A percentile compares a stretch with the other conserved stretches of the same genome.
Evolutionary conservation across 2,797 vertebrate species (phyloP).

Genomic region (Valencia hispanica): DNA sequence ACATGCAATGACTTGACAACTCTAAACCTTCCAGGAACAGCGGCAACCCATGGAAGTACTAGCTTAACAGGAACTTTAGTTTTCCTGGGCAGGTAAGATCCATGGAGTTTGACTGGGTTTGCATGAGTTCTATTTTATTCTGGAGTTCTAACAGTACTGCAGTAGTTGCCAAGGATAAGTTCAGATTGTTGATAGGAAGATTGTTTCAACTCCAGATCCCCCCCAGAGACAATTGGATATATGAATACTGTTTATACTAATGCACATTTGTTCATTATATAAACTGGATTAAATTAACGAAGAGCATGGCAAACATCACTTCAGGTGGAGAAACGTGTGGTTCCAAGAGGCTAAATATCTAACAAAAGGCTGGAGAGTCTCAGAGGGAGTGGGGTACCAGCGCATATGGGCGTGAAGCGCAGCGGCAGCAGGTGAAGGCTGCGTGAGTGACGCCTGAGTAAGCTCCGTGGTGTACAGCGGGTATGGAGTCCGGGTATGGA

Average conservation of each 20-base stretch:
- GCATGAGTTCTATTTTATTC: slow-evolving; percentile 45
- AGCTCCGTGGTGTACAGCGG: no score
- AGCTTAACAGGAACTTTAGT: slow-evolving; percentile 69
- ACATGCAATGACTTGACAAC: slow-evolving; percentile 79
- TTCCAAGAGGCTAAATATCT: slow-evolving; percentile 81
- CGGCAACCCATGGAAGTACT: slow-evolving; percentile 55
- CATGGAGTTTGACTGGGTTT: slow-evolving; percentile 49
- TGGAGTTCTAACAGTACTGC: slow-evolving; percentile 78
- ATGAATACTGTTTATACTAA: slow-evolving; percentile 79
- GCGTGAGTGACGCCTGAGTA: no score
- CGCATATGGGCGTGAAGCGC: no score
- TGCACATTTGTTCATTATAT: slow-evolving; percentile 83
- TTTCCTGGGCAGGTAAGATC: slow-evolving; percentile 63
- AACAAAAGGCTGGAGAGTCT: slow-evolving; percentile 97
- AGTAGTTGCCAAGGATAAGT: slow-evolving; percentile 70
- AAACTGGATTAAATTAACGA: slow-evolving; percentile 81
- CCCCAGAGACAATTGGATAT: slow-evolving; percentile 66
- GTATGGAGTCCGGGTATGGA: no score
- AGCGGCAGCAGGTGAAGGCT: no score
- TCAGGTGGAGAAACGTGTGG: slow-evolving; percentile 76
- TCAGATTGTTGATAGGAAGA: slow-evolving; percentile 75
- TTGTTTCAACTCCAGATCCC: slow-evolving; percentile 68
- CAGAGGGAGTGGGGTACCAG: slow-evolving; percentile 95
- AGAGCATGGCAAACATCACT: slow-evolving; percentile 75
- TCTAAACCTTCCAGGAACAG: slow-evolving; percentile 65